Evolutionary conservation across 2,888 invertebrate genomes (phyloP), one percentile per base, ranked within the genome.

Genomic region (Pediacus dermestoides): DNA sequence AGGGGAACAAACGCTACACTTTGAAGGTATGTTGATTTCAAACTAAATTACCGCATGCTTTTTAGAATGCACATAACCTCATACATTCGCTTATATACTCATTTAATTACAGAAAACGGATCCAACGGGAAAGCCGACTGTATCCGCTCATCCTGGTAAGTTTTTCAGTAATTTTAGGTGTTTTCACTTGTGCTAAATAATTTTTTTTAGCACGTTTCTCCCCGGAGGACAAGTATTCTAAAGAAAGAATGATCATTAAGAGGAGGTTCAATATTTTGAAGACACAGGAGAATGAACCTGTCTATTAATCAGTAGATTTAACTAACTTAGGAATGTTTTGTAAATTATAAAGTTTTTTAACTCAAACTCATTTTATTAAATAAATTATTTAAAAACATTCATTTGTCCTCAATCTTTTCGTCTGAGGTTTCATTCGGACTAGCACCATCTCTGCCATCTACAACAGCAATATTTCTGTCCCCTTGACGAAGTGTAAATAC

Each of bases 401-500:
- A n/a, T n/a, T n/a, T n/a, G n/a, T n/a, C n/a, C n/a, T n/a, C n/a
- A n/a, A n/a, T n/a, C n/a, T n/a, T n/a, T n/a, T n/a, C n/a, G n/a
- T n/a, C n/a, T n/a, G n/a, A n/a, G n/a, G n/a, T n/a, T n/a, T n/a
- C n/a, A n/a, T n/a, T n/a, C n/a, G n/a, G n/a, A n/a, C n/a, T n/a
- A n/a, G n/a, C n/a, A n/a, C n/a, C n/a, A n/a, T n/a, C n/a, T n/a
- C n/a, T n/a, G n/a, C n/a, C n/a, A n/a, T n/a, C n/a, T n/a, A n/a
- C n/a, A n/a, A n/a, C n/a, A n/a, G n/a, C n/a, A n/a, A n/a, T n/a
- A n/a, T n/a, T n/a, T n/a, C n/a, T n/a, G n/a, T n/a, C n/a, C n/a
- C n/a, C n/a, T n/a, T n/a, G n/a, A 48, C 74, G 76, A 15, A 92
- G 74, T 21, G 83, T 87, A 61, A 96, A 95, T 42, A 94, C 77